A percentile compares a stretch with the other conserved stretches of the same genome.
These are phyloP conservation scores for Myiozetetes cayanensis DNA, from an alignment of 2,113 vertebrate genomes.

Conservation along the genomic window DNA sequence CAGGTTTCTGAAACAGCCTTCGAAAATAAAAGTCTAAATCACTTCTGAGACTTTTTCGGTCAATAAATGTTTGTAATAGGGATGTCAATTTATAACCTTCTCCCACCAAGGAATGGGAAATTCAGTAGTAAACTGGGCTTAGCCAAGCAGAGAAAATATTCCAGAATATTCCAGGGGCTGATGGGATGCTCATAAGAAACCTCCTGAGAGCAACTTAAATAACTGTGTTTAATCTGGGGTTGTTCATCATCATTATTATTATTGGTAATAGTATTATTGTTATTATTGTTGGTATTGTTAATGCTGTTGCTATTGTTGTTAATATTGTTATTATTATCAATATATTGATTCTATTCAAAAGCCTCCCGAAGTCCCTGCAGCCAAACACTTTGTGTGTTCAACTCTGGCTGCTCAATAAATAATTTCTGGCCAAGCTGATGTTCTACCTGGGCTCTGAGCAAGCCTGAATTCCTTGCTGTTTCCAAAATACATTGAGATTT, in stretches of 20 bases:
- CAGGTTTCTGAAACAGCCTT: background rate
- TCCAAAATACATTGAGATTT: background rate
- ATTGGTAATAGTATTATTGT: background rate
- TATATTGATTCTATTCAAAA: background rate
- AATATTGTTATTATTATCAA: background rate
- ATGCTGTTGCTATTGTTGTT: no score
- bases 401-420: background rate
- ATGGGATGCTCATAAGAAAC: background rate
- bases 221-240: background rate
- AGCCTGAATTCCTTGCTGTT: background rate
- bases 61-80: background rate
- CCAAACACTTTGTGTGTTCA: background rate
- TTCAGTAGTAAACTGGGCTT: background rate
- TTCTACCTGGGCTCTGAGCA: background rate
- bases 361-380: background rate
- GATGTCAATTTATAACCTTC: background rate
- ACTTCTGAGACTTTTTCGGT: background rate
- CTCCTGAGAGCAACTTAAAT: background rate
- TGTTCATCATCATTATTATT: background rate
- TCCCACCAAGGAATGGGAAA: background rate
- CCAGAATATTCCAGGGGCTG: background rate
- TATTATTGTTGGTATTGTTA: no score
- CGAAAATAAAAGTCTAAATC: background rate
- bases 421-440: background rate
- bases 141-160: background rate